Evolutionary conservation across 2,888 invertebrate genomes (phyloP).

Genomic region (Phragmatobia fuliginosa): DNA sequence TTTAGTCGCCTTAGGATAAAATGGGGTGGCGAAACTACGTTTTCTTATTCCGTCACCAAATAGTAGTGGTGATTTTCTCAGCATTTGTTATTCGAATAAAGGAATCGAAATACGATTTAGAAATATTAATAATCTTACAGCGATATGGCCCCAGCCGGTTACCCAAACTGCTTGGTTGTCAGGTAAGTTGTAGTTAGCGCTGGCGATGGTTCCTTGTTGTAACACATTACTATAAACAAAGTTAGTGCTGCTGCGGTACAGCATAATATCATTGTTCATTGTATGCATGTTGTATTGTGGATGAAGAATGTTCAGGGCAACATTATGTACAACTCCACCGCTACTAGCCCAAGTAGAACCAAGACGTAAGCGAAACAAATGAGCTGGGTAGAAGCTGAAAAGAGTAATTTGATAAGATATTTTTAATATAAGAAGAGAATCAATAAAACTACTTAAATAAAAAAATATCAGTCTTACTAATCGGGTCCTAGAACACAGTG

Average conservation of each 20-base stretch:
- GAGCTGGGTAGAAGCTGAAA: background rate
- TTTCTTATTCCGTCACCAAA: too few relatives aligned
- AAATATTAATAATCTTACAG: conserved; percentile 11
- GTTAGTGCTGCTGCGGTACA: background rate
- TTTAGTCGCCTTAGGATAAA: too few relatives aligned
- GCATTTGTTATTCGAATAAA: too few relatives aligned
- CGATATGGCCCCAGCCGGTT: conserved; percentile 7
- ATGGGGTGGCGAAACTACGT: too few relatives aligned
- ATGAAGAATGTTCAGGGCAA: background rate
- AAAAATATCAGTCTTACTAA: conserved; percentile 41
- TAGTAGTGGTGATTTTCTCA: too few relatives aligned
- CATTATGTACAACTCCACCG: conserved; percentile 43
- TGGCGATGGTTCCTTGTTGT: conserved; percentile 51
- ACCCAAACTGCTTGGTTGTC: conserved; percentile 3
- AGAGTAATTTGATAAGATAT: background rate
- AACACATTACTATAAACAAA: conserved; percentile 32
- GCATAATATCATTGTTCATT: background rate
- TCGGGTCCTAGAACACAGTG: background rate
- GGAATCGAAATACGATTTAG: background rate
- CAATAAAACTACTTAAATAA: background rate
- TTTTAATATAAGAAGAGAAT: conserved; percentile 12
- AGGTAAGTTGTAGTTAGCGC: conserved; percentile 47
- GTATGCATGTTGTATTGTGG: background rate
- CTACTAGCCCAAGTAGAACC: conserved; percentile 54
- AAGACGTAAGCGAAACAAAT: conserved; percentile 23